Evolutionary conservation across 1,140 invertebrate genomes (phyloP).

Genomic region (Marisa cornuarietis): DNA sequence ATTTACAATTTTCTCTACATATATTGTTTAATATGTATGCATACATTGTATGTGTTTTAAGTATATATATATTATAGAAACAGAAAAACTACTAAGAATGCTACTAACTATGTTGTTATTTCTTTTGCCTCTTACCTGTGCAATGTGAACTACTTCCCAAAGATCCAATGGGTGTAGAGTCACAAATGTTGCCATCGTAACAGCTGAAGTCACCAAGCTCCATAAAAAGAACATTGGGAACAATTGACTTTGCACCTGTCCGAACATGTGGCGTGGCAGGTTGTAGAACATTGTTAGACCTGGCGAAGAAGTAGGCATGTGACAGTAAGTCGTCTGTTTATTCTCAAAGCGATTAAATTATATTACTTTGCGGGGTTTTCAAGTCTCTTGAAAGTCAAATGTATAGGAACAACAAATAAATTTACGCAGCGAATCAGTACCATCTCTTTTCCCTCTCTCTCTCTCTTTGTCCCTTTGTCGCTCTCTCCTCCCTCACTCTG

Average conservation of each 20-base stretch:
- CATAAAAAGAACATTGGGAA: constrained; percentile 44
- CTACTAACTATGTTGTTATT: no score
- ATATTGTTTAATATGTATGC: no score
- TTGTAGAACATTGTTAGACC: not conserved
- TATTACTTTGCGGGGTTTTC: not conserved
- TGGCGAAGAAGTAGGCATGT: not conserved
- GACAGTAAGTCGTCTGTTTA: not conserved
- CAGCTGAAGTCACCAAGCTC: constrained; percentile 33
- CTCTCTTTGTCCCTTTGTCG: not conserved
- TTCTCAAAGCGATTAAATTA: not conserved
- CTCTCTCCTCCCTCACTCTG: not conserved
- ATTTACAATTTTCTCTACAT: no score
- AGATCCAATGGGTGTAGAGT: constrained; percentile 25
- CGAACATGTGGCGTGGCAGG: constrained; percentile 14
- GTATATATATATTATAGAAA: no score
- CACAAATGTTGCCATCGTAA: constrained; percentile 29
- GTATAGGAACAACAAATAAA: no score
- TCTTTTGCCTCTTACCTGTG: constrained; percentile 17
- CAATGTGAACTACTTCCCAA: constrained; percentile 18
- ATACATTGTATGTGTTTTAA: no score
- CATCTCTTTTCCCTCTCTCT: not conserved
- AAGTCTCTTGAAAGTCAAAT: not conserved
- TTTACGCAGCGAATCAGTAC: no score
- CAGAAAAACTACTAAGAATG: no score
- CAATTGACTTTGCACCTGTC: constrained; percentile 33